These are phyloP conservation scores for Fragum sueziense DNA, from an alignment of 2,888 invertebrate genomes.

Conservation along the genomic window DNA sequence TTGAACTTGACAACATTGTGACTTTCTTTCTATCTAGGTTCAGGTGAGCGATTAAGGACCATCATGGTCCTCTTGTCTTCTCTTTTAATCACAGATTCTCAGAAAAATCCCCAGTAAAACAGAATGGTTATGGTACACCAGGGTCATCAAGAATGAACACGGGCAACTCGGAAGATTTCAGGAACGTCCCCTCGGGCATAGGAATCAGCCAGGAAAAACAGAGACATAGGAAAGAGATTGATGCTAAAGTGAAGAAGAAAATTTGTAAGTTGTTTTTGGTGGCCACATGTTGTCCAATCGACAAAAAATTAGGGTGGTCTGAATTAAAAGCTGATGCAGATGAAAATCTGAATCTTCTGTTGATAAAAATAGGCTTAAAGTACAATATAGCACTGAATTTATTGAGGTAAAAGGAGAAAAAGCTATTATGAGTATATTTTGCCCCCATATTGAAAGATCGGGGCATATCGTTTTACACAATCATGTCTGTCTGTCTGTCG, in stretches of 20 bases:
- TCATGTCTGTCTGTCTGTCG: too few relatives aligned
- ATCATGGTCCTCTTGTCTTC: not conserved
- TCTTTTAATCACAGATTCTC: not conserved
- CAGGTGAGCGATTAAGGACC: not conserved
- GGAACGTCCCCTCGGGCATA: slow-evolving; percentile 47
- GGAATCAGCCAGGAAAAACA: slow-evolving; percentile 57
- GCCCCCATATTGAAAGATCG: too few relatives aligned
- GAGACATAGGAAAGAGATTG: slow-evolving; percentile 54
- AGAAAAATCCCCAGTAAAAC: not conserved
- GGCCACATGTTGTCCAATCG: not conserved
- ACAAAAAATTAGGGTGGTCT: not conserved
- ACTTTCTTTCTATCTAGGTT: too few relatives aligned
- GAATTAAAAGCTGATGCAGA: not conserved
- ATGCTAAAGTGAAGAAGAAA: slow-evolving; percentile 74
- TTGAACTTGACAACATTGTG: too few relatives aligned
- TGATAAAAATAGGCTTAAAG: too few relatives aligned
- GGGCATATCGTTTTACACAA: too few relatives aligned
- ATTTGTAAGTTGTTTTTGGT: slow-evolving; percentile 70
- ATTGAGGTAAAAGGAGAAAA: too few relatives aligned
- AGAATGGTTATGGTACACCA: slow-evolving; percentile 37
- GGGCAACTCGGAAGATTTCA: slow-evolving; percentile 58
- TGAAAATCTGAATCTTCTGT: not conserved
- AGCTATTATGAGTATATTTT: too few relatives aligned
- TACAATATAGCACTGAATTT: too few relatives aligned
- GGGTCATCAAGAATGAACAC: slow-evolving; percentile 53